Conservation (phyloP, 1,140 invertebrate genomes). For the Bombus confusus region DNA sequence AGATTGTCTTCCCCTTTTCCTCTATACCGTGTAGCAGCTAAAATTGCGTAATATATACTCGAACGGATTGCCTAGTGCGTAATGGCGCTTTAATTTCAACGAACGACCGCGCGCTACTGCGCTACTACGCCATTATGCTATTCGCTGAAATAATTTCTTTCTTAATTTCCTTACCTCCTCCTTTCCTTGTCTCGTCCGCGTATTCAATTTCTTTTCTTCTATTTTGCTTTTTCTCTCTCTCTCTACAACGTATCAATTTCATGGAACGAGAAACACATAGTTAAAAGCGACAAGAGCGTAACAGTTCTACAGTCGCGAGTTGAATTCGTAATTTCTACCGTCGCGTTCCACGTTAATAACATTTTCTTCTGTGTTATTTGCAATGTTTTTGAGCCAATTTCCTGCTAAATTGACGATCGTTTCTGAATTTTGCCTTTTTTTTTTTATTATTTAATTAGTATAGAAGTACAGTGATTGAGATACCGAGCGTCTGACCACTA, state of each 20-base stretch:
- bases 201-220: too few species aligned
- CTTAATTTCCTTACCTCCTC: neutral
- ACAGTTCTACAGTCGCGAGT: neutral
- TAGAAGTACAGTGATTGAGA: neutral
- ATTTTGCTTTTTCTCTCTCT: neutral
- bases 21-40: neutral
- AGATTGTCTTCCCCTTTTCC: neutral
- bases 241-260: neutral
- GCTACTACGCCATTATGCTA: slow-evolving; percentile 16
- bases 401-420: too few species aligned
- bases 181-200: too few species aligned
- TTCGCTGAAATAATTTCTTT: neutral
- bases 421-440: too few species aligned
- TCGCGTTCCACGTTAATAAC: neutral
- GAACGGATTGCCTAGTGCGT: slow-evolving; percentile 12
- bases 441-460: neutral
- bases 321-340: neutral
- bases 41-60: neutral
- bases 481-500: neutral
- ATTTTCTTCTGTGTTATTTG: neutral
- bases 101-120: neutral
- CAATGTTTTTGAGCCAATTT: neutral
- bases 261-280: neutral
- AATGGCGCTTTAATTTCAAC: slow-evolving; percentile 31
- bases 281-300: neutral